Evolutionary conservation across 2,113 vertebrate species (phyloP), one percentile per base, ranked within the genome.

Genomic region (Erythrolamprus reginae): DNA sequence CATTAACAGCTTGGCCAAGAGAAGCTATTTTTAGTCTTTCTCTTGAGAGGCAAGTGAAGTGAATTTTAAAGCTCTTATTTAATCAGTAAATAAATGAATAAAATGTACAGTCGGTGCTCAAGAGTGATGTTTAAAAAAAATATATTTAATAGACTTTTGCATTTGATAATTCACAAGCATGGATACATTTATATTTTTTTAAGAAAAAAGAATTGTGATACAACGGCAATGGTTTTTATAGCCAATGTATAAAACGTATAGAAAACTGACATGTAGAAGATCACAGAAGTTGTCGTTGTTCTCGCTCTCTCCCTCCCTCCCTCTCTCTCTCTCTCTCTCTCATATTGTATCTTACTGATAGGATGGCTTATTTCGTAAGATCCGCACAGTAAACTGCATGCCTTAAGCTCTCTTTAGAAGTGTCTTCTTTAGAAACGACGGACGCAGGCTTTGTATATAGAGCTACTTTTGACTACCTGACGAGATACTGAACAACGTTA

Each of bases 181-280:
- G 96, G 94, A 95, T 96, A 97, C 95, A 94, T 98, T 51, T 86
- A 94, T 98, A 97, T 98, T 98, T 98, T 99, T 98, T 96, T 97
- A 97, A 98, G 94, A 97, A 97, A 97, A 95, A 97, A 93, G 96
- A 95, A 93, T 97, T 97, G 95, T 96, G 97, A 98, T 97, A 98
- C 97, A 97, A 97, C 92, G 96, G 96, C 96, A 95, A 95, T 96
- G 96, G 95, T 97, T 97, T 92, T 97, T 97, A 93, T 97, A 97
- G 97, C 97, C 98, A 98, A 98, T 98, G 97, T 95, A 94, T 96
- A 95, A 95, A 93, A 94, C 93, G 92, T 90, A 93, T 93, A 94
- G 93, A 96, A 96, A 92, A 97, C 97, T 96, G 97, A 97, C 96
- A 96, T 95, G 96, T 96, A 96, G 58, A 96, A 96, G 93, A 97